Evolutionary conservation across 2,113 vertebrate genomes (phyloP), one percentile per base, ranked within the genome.

Genomic region (Zosterops japonicus): DNA sequence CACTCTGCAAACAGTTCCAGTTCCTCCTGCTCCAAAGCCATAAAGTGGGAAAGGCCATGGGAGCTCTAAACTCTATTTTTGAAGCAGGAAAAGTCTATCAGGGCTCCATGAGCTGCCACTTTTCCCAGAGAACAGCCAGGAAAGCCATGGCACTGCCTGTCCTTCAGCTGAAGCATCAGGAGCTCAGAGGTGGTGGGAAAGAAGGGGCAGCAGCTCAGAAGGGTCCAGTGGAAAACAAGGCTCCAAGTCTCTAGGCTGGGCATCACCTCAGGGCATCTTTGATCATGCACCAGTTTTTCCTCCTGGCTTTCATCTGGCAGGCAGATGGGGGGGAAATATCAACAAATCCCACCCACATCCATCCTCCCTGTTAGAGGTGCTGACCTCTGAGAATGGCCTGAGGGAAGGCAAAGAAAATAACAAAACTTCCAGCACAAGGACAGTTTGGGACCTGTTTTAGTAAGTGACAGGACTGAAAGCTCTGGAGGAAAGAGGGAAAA

Each of bases 201-300:
- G 27, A 41, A 25, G 0, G 6, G n/a, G 8, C 0, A 6, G 5
- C 22, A 41, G 57, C 61, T 60, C 0, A 0, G 39, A 29, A 79
- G 47, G 52, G 44, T 84, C n/a, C 80, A 46, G 31, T 1, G 7
- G 67, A 27, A 53, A 76, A 53, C 1, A 55, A 61, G 53, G 44
- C 24, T 77, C 77, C 65, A 41, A 3, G 12, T 18, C 57, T 76
- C 84, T 2, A 23, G 33, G 61, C 35, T 42, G 47, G 50, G 16
- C 60, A 93, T 12, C 57, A 89, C 78, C 56, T 83, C 71, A 20
- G 20, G 23, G n/a, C 14, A 49, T 11, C 64, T 55, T 56, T 31
- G 69, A 41, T 57, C 60, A 44, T 0, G 6, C 31, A 70, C 14
- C 44, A 39, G 11, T 24, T 84, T n/a, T 2, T 52, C 27, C 83